Evolutionary conservation across 2,888 invertebrate species (phyloP).

Genomic region (Philonicus albiceps): DNA sequence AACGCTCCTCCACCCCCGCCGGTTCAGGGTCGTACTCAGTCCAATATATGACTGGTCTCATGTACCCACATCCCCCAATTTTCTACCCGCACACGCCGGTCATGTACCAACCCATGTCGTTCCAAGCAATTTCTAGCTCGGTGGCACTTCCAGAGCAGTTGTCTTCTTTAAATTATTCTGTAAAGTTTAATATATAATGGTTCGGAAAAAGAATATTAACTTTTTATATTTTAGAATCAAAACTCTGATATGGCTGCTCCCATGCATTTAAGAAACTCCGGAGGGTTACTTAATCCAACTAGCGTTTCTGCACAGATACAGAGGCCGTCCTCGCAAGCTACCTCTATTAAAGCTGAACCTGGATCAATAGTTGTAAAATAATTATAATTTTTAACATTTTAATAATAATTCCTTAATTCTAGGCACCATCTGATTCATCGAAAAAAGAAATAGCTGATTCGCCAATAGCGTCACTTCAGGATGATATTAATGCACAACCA

Average conservation of each 20-base stretch:
- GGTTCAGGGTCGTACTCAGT: slow-evolving; percentile 63
- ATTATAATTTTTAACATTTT: neutral
- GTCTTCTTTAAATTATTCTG: neutral
- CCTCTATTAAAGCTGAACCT: slow-evolving; percentile 60
- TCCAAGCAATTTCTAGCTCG: slow-evolving; percentile 59
- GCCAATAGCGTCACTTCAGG: slow-evolving; percentile 58
- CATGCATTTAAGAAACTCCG: slow-evolving; percentile 6
- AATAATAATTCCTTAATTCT: neutral
- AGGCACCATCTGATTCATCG: slow-evolving; percentile 69
- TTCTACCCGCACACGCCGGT: slow-evolving; percentile 68
- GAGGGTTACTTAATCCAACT: neutral
- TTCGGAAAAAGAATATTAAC: neutral
- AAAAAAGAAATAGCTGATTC: slow-evolving; percentile 66
- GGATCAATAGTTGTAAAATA: slow-evolving; percentile 57
- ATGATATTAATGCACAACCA: slow-evolving; percentile 54
- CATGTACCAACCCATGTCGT: slow-evolving; percentile 69
- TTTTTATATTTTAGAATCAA: neutral
- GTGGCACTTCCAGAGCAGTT: slow-evolving; percentile 6
- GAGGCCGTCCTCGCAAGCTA: slow-evolving; percentile 57
- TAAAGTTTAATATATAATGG: neutral
- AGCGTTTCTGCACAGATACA: slow-evolving; percentile 24
- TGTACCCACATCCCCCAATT: slow-evolving; percentile 68
- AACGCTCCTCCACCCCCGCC: slow-evolving; percentile 54
- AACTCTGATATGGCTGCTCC: slow-evolving; percentile 32
- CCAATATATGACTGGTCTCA: slow-evolving; percentile 70